Evolutionary conservation across 2,113 vertebrate species (phyloP).

Genomic region (Notiomystis cincta): DNA sequence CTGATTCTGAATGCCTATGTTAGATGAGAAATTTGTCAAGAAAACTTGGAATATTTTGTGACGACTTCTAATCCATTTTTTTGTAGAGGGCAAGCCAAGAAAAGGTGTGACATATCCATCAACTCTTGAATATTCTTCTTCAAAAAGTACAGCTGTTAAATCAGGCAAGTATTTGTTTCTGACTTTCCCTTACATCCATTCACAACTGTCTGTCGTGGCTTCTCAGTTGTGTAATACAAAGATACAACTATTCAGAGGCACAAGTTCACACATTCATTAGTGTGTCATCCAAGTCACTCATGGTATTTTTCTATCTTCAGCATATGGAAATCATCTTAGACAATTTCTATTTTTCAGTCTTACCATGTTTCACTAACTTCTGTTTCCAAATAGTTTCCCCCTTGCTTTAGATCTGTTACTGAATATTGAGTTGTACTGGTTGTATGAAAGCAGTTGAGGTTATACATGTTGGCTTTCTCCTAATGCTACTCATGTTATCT

Average conservation of each 20-base stretch:
- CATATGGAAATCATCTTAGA: not conserved
- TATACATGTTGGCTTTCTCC: not conserved
- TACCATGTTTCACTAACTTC: not conserved
- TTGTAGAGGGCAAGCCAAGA: slow-evolving; percentile 87
- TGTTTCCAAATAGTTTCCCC: not conserved
- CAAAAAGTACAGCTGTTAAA: slow-evolving; percentile 78
- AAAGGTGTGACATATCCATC: slow-evolving; percentile 90
- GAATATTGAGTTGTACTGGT: not conserved
- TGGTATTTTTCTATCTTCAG: not conserved
- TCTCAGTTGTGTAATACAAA: not conserved
- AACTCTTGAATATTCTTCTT: slow-evolving; percentile 81
- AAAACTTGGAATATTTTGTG: not conserved
- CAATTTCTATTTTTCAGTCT: not conserved
- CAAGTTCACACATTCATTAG: not conserved
- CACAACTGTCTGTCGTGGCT: not conserved
- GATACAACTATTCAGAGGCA: not conserved
- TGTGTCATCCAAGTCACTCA: not conserved
- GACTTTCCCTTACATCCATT: not conserved
- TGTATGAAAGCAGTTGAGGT: not conserved
- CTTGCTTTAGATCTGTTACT: not conserved
- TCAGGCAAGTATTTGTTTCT: slow-evolving; percentile 74
- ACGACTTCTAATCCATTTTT: not conserved
- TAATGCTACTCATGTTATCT: not conserved
- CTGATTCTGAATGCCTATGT: not conserved
- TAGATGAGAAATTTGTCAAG: not conserved